Conservation (phyloP, 2,888 invertebrate genomes). For the Cyclophora albipunctata region DNA sequence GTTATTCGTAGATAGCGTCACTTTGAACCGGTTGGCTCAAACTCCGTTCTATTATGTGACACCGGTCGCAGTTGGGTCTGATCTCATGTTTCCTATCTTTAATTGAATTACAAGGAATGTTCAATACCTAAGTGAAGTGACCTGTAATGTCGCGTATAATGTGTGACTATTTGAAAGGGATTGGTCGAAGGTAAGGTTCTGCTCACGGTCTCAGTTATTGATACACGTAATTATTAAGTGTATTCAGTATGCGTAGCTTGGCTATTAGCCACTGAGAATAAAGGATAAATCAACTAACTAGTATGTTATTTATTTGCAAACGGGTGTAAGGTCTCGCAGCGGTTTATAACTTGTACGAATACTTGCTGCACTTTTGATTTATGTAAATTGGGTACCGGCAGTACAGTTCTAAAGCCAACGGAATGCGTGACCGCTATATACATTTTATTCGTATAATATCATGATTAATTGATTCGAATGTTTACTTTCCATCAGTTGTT, state of each 20-base stretch:
- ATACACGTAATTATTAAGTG: constrained; percentile 2
- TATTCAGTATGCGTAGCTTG: too few species aligned
- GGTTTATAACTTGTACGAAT: constrained; percentile 22
- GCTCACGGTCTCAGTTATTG: constrained; percentile 4
- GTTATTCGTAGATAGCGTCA: constrained; percentile 9
- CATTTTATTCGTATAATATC: neutral
- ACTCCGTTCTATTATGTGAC: constrained; percentile 6
- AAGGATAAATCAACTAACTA: neutral
- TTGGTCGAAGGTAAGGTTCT: neutral
- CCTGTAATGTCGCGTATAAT: too few species aligned
- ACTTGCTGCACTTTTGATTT: constrained; percentile 40
- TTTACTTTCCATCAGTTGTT: too few species aligned
- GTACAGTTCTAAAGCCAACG: constrained; percentile 28
- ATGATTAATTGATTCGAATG: neutral
- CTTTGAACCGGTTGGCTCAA: constrained; percentile 4
- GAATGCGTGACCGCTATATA: constrained; percentile 29
- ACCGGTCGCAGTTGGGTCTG: neutral
- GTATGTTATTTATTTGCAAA: constrained; percentile 34
- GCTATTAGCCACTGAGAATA: too few species aligned
- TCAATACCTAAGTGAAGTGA: too few species aligned
- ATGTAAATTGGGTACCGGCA: constrained; percentile 47
- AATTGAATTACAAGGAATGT: too few species aligned
- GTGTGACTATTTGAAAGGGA: neutral
- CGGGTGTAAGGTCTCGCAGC: constrained; percentile 33
- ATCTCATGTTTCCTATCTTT: neutral